Conservation (phyloP, 2,888 invertebrate genomes). For the Drosophila multiciliata region DNA sequence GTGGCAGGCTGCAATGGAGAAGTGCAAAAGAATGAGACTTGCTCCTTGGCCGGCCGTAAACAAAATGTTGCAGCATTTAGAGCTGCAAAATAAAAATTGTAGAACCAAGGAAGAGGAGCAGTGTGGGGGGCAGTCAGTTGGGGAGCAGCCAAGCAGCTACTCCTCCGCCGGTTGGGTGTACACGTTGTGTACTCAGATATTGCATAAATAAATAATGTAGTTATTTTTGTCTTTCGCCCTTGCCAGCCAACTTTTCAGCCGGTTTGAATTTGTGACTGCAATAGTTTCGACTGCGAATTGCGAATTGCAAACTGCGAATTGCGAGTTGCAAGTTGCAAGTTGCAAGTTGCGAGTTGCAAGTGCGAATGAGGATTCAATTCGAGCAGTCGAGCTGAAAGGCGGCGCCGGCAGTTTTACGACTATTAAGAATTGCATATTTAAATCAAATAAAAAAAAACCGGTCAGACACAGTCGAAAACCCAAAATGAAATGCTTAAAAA, state of each 20-base stretch:
- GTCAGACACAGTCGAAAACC: background rate
- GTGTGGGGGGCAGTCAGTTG: background rate
- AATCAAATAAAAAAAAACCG: conserved; percentile 60
- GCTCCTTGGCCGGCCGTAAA: conserved; percentile 60
- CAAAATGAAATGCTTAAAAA: conserved; percentile 72
- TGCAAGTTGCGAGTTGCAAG: background rate
- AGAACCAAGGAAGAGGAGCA: background rate
- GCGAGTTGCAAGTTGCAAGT: conserved; percentile 34
- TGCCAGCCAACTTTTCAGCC: conserved; percentile 31
- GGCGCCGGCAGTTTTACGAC: conserved; percentile 50
- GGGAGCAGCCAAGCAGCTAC: background rate
- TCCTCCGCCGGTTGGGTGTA: background rate
- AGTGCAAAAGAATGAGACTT: conserved; percentile 20
- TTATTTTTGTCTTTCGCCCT: conserved; percentile 71
- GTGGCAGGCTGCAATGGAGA: background rate
- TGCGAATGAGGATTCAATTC: conserved; percentile 65
- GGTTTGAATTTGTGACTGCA: conserved; percentile 51
- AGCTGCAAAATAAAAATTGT: conserved; percentile 56
- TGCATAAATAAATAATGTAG: conserved; percentile 76
- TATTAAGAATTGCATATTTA: conserved; percentile 73
- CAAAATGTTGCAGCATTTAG: conserved; percentile 67
- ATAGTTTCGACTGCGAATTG: conserved; percentile 55
- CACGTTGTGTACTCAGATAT: conserved; percentile 57
- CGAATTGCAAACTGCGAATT: conserved; percentile 17
- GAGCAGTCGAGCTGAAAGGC: conserved; percentile 10